A percentile compares a stretch with the other conserved stretches of the same genome.
Conservation (phyloP, 2,888 invertebrate genomes). For the Gastrophysa polygoni region DNA sequence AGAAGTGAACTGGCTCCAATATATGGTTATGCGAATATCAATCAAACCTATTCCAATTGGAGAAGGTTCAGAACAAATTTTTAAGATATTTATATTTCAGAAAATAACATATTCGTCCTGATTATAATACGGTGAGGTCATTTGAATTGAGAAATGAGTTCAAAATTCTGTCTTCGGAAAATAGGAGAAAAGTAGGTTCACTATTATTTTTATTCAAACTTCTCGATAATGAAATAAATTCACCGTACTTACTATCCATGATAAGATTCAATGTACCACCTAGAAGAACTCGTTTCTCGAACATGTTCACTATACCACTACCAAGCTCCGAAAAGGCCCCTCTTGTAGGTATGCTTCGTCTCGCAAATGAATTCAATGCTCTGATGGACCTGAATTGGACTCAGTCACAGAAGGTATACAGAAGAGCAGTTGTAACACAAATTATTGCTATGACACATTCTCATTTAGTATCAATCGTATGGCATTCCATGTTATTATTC, state of each 20-base stretch:
- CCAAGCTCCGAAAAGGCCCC: background rate
- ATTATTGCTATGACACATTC: no score
- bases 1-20: background rate
- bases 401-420: background rate
- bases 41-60: background rate
- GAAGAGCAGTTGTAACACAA: background rate
- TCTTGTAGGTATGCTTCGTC: background rate
- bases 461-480: no score
- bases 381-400: background rate
- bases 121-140: no score
- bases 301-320: background rate
- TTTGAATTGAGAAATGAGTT: no score
- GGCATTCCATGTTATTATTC: no score
- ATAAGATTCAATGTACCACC: conserved; percentile 1
- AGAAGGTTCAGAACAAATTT: background rate
- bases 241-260: background rate
- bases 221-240: background rate
- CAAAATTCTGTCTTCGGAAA: no score
- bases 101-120: no score
- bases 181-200: background rate
- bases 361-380: background rate
- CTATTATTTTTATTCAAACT: no score
- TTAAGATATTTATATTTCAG: no score
- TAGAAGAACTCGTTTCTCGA: conserved; percentile 1
- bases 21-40: background rate